These are phyloP conservation scores for Lutraria rhynchaena DNA, from an alignment of 1,140 invertebrate species.

Conservation along the genomic window DNA sequence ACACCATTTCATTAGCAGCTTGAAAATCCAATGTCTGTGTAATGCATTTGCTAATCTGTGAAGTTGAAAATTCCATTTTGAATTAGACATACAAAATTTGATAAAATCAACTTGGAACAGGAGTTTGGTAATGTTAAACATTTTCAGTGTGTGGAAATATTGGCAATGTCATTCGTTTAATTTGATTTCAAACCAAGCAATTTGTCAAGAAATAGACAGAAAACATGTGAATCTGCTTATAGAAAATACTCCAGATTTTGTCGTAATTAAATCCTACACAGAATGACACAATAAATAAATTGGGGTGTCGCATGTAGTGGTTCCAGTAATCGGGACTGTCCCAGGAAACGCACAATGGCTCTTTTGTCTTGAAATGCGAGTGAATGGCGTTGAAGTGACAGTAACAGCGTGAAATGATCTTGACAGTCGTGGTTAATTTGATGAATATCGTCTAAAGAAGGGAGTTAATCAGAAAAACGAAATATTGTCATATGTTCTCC, in stretches of 20 bases:
- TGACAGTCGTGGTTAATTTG: conserved; percentile 41
- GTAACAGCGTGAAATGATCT: conserved; percentile 40
- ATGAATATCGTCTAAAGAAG: conserved; percentile 34
- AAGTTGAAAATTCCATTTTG: too few species aligned
- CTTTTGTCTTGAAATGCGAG: conserved; percentile 49
- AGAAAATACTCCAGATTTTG: conserved; percentile 26
- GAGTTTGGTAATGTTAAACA: conserved; percentile 3
- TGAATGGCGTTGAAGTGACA: conserved; percentile 28
- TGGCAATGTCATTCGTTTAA: conserved; percentile 32
- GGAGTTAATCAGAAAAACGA: conserved; percentile 22
- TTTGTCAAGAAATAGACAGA: conserved; percentile 56
- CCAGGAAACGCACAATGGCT: conserved; percentile 14
- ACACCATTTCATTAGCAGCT: too few species aligned
- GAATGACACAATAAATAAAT: conserved; percentile 58
- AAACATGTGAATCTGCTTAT: conserved; percentile 52
- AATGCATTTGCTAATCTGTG: too few species aligned
- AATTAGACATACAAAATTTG: conserved; percentile 10
- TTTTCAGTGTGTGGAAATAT: conserved; percentile 34
- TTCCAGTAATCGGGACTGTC: conserved; percentile 48
- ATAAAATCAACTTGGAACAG: neutral
- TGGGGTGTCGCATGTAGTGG: conserved; percentile 56
- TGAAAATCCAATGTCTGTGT: too few species aligned
- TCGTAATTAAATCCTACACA: conserved; percentile 44
- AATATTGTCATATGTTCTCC: conserved; percentile 19
- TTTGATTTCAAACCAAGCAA: conserved; percentile 51